These are phyloP conservation scores for Meta bourneti DNA, from an alignment of 2,888 invertebrate species.

Conservation along the genomic window DNA sequence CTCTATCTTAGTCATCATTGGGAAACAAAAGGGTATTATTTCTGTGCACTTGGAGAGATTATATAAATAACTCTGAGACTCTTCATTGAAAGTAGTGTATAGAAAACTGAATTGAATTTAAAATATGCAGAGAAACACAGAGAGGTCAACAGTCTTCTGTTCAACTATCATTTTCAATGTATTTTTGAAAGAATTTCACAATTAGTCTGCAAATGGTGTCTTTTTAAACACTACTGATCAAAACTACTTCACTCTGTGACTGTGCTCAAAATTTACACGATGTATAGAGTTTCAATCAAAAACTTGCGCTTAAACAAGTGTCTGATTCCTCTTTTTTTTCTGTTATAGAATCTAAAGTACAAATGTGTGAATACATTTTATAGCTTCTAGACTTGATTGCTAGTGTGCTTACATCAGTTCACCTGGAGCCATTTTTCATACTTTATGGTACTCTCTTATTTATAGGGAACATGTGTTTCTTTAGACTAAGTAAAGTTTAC, in stretches of 20 bases:
- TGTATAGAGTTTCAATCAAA: slow-evolving; percentile 51
- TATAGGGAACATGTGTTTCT: slow-evolving; percentile 5
- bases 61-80: slow-evolving; percentile 7
- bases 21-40: slow-evolving; percentile 45
- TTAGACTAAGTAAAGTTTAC: slow-evolving; percentile 17
- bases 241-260: slow-evolving; percentile 55
- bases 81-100: slow-evolving; percentile 52
- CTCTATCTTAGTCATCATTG: slow-evolving; percentile 59
- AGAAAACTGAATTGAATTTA: slow-evolving; percentile 35
- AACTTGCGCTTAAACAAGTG: slow-evolving; percentile 34
- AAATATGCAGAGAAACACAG: slow-evolving; percentile 46
- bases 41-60: slow-evolving; percentile 57
- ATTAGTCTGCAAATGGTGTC: slow-evolving; percentile 43
- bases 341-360: slow-evolving; percentile 67
- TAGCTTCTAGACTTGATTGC: slow-evolving; percentile 43
- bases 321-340: slow-evolving; percentile 59
- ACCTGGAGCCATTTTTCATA: slow-evolving; percentile 12
- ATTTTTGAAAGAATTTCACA: slow-evolving; percentile 53
- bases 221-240: slow-evolving; percentile 62
- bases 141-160: slow-evolving; percentile 30
- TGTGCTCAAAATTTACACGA: slow-evolving; percentile 72
- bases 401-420: slow-evolving; percentile 22
- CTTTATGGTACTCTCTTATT: background rate
- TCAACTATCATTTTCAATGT: slow-evolving; percentile 41
- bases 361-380: slow-evolving; percentile 63